A percentile compares a stretch with the other conserved stretches of the same genome.
Conservation (phyloP, 92 coral and sea anemone genomes). For the Meandrina meandrites region DNA sequence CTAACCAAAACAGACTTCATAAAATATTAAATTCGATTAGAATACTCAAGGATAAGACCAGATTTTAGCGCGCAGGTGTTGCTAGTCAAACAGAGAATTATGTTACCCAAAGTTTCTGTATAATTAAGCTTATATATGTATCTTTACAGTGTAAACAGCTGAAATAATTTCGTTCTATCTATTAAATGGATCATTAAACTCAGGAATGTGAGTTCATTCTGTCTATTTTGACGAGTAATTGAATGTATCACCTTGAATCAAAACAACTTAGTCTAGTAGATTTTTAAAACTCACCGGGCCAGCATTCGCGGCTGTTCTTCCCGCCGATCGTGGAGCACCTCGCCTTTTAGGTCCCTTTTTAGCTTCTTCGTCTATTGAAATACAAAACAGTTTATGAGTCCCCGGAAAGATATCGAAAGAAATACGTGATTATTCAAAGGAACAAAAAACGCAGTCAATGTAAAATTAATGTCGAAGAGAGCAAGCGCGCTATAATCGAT, state of each 20-base stretch:
- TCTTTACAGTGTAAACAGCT: neutral
- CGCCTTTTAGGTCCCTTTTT: slow-evolving; percentile 73
- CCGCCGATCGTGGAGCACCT: slow-evolving; percentile 69
- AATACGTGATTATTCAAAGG: neutral
- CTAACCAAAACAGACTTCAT: neutral
- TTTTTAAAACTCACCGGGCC: slow-evolving; percentile 42
- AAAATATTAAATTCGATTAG: slow-evolving; percentile 15
- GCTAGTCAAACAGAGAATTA: neutral
- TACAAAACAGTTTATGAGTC: neutral
- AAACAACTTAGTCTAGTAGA: neutral
- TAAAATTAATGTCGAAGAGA: slow-evolving; percentile 30
- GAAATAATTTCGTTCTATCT: neutral
- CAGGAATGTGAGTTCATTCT: neutral
- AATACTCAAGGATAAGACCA: neutral
- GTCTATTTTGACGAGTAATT: neutral
- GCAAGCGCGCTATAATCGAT: neutral
- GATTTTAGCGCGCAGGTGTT: neutral
- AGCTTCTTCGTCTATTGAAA: slow-evolving; percentile 68
- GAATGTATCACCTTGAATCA: neutral
- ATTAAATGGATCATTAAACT: neutral
- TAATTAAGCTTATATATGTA: neutral
- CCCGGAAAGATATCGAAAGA: neutral
- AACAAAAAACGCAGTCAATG: slow-evolving; percentile 49
- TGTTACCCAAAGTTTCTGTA: neutral
- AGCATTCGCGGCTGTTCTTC: slow-evolving; percentile 53